Evolutionary conservation across 2,888 invertebrate genomes (phyloP), one percentile per base, ranked within the genome.

Genomic region (Epiblema foenella): DNA sequence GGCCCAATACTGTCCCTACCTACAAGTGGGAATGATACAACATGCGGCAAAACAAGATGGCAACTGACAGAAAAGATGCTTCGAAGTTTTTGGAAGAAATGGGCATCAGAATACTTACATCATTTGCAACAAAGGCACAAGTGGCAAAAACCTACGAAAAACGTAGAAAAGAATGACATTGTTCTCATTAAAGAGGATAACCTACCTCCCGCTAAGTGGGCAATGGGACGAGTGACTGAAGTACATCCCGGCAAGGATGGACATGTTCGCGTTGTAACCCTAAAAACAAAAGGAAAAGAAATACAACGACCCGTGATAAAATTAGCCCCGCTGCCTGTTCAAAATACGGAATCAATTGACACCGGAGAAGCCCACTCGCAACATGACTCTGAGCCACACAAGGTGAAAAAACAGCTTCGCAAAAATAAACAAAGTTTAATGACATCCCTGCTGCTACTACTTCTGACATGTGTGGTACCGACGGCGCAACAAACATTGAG

Each of bases 201-300:
- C 39, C 18, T 56, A 17, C 67, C 71, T 15, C 71, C 71, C 10
- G 66, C 63, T 1, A 46, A 42, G 29, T 67, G 71, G 71, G 24
- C 49, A 1, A 33, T 72, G 12, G 71, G 62, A 10, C 62, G 54
- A 42, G 46, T 67, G 15, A 51, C 42, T 17, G 54, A 71, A 18
- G 54, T 33, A 5, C 57, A 67, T 49, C 66, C 60, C 9, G 71
- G 71, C 20, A 64, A 58, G 10, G 70, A 70, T 39, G 57, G 46
- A 2, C 42, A 39, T 18, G 60, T 57, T 7, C 54, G 66, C 8
- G 66, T 71, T 2, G 71, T 71, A 9, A 52, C 65, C 17, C 33
- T 70, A 37, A 70, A 65, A 65, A 65, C 69, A 56, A 65, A 70
- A 59, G 64, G 17, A 20, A 10, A 3, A 24, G 12, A 51, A 9